Percentiles rank a stretch among this genome's conserved stretches.
Evolutionary conservation across 2,888 invertebrate species (phyloP).

Genomic region (Protophormia terraenovae): DNA sequence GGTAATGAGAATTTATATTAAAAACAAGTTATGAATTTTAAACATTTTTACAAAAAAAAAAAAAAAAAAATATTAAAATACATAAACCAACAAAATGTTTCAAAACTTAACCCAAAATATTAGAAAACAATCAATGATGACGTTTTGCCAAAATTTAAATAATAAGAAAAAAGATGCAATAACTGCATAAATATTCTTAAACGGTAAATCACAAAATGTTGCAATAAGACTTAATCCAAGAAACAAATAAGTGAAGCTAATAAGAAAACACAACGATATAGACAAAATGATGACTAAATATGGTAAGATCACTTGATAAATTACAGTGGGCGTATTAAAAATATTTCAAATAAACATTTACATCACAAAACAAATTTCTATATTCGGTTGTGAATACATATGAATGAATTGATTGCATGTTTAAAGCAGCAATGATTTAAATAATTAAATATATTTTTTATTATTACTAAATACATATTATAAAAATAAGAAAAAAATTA

Average conservation of each 20-base stretch:
- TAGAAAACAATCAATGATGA: neutral
- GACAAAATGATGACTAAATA: conserved; percentile 11
- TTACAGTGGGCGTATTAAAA: conserved; percentile 13
- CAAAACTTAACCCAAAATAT: neutral
- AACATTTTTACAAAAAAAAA: conserved; percentile 18
- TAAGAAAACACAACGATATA: neutral
- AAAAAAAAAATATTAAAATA: neutral
- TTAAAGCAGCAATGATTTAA: neutral
- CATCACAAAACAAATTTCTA: neutral
- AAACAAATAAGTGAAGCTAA: neutral
- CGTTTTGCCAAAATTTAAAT: neutral
- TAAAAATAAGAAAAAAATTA: neutral
- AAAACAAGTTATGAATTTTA: conserved; percentile 34
- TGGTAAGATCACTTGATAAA: neutral
- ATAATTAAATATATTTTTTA: neutral
- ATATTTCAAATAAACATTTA: neutral
- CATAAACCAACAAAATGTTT: neutral
- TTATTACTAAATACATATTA: neutral
- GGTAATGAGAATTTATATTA: conserved; percentile 27
- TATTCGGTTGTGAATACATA: neutral
- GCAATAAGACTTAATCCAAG: neutral
- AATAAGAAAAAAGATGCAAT: neutral
- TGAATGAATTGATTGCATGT: neutral
- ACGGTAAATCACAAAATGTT: neutral
- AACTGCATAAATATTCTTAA: neutral